These are phyloP conservation scores for Calidris pugnax DNA, from an alignment of 2,113 vertebrate genomes.

Conservation along the genomic window DNA sequence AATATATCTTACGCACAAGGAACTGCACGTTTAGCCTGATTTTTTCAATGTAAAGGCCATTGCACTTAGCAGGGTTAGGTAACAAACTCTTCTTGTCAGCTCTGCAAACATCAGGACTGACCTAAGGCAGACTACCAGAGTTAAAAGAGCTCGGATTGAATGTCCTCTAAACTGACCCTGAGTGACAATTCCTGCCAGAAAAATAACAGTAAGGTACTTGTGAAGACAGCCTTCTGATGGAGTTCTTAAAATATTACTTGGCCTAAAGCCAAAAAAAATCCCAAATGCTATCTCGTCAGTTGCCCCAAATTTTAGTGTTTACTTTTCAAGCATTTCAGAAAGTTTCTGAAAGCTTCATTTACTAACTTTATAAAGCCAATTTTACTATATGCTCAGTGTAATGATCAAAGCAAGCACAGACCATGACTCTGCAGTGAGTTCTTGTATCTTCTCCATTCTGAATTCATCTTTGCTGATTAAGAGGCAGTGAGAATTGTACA, in stretches of 20 bases:
- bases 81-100: constrained; percentile 45
- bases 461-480: not conserved
- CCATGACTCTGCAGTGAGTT: not conserved
- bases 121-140: constrained; percentile 46
- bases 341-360: not conserved
- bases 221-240: constrained; percentile 31
- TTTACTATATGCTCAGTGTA: accelerated
- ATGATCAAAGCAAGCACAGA: not conserved
- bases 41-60: not conserved
- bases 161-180: constrained; percentile 13
- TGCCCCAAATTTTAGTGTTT: not conserved
- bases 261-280: constrained; percentile 14
- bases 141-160: not conserved
- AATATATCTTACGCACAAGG: not conserved
- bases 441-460: not conserved
- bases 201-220: constrained; percentile 24
- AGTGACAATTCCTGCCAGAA: constrained; percentile 58
- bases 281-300: not conserved
- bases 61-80: constrained; percentile 39
- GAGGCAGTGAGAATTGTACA: not conserved
- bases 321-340: not conserved
- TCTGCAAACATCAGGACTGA: constrained; percentile 42
- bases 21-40: not conserved
- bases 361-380: not conserved
- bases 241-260: constrained; percentile 42